These are phyloP conservation scores for Melanargia galathea DNA, from an alignment of 2,888 invertebrate genomes.

Conservation along the genomic window DNA sequence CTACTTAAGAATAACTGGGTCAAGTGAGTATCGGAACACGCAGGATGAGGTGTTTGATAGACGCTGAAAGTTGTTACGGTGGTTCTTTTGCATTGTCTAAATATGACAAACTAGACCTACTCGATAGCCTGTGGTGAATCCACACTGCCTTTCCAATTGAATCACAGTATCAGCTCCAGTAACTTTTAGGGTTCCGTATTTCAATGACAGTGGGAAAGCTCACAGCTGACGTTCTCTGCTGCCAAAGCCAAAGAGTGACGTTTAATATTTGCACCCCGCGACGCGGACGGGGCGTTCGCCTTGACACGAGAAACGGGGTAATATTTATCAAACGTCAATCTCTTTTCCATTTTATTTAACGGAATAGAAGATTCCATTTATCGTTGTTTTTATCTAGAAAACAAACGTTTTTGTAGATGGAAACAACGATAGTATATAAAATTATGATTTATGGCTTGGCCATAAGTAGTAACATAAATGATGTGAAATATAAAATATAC, in stretches of 20 bases:
- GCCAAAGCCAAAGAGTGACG: slow-evolving; percentile 52
- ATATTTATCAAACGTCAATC: slow-evolving; percentile 37
- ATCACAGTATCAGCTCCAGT: not conserved
- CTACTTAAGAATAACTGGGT: too few species aligned
- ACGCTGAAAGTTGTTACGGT: too few species aligned
- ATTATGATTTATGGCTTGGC: not conserved
- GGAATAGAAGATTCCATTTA: slow-evolving; percentile 3
- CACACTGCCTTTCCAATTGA: too few species aligned
- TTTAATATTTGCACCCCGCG: slow-evolving; percentile 66
- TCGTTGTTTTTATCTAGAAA: slow-evolving; percentile 4
- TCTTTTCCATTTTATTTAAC: slow-evolving; percentile 32
- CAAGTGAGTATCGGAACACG: too few species aligned
- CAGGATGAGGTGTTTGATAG: too few species aligned
- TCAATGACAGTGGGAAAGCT: not conserved
- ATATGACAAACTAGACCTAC: too few species aligned
- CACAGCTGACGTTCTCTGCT: slow-evolving; percentile 8
- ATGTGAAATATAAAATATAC: not conserved
- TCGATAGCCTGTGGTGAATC: not conserved
- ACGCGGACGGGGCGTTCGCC: slow-evolving; percentile 25
- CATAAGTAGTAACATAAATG: not conserved
- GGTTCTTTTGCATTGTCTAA: too few species aligned
- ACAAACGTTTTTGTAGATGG: not conserved
- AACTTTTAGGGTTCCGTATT: slow-evolving; percentile 2
- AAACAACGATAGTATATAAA: not conserved
- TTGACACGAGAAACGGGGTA: slow-evolving; percentile 14